Evolutionary conservation across 2,113 vertebrate species (phyloP).

Genomic region (Macquaria ambigua): DNA sequence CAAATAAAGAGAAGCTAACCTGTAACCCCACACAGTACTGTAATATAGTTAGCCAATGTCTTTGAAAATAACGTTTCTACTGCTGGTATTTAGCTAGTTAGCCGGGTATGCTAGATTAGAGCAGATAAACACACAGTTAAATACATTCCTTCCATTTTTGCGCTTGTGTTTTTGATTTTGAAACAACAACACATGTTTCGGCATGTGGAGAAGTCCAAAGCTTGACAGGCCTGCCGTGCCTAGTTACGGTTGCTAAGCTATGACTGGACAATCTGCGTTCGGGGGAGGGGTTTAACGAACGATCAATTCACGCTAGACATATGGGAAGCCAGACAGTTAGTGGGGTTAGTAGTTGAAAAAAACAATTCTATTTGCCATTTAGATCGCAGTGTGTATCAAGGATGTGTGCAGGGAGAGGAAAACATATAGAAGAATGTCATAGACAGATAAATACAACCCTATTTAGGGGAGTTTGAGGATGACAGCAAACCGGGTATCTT

Average conservation of each 20-base stretch:
- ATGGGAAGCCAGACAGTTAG: constrained; percentile 44
- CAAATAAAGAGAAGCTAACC: not conserved
- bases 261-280: not conserved
- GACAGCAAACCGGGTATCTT: not conserved
- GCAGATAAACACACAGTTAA: too few relatives aligned
- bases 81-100: not conserved
- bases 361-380: not conserved
- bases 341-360: constrained; percentile 55
- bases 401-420: not conserved
- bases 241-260: not conserved
- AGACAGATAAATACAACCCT: not conserved
- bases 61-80: not conserved
- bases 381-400: not conserved
- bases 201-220: not conserved
- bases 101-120: too few relatives aligned
- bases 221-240: constrained; percentile 17
- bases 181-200: too few relatives aligned
- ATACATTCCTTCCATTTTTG: not conserved
- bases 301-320: constrained; percentile 16
- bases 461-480: not conserved
- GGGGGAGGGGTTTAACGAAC: constrained; percentile 20
- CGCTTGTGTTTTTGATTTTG: not conserved
- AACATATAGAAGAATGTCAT: not conserved
- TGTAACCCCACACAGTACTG: too few relatives aligned
- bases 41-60: not conserved